These are phyloP conservation scores for Anastatus disparis DNA, from an alignment of 1,140 invertebrate genomes.

Conservation along the genomic window DNA sequence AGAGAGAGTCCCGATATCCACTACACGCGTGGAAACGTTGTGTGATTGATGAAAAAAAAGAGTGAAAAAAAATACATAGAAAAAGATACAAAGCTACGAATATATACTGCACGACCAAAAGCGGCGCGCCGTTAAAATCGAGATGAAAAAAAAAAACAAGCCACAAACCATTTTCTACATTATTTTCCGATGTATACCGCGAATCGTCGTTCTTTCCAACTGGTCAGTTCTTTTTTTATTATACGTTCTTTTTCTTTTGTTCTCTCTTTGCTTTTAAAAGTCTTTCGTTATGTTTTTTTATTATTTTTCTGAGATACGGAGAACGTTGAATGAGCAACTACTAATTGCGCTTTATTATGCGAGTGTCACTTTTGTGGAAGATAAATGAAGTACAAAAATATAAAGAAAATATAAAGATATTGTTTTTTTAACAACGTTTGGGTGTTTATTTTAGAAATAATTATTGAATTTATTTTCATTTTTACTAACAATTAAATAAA, in stretches of 20 bases:
- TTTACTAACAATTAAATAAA: too few species aligned
- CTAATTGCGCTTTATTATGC: background rate
- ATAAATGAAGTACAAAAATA: too few species aligned
- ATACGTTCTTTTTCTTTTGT: background rate
- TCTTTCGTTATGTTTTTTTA: too few species aligned
- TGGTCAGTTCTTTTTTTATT: background rate
- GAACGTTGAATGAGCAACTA: background rate
- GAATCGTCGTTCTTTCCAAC: background rate
- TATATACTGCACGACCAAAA: too few species aligned
- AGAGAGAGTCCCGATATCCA: constrained; percentile 57
- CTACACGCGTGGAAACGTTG: constrained; percentile 54
- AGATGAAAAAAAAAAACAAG: constrained; percentile 63
- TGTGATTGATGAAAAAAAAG: constrained; percentile 66
- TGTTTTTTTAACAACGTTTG: too few species aligned
- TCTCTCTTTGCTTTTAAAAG: too few species aligned
- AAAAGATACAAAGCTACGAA: too few species aligned
- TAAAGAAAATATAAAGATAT: too few species aligned
- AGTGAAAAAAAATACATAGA: constrained; percentile 29
- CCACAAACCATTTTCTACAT: constrained; percentile 63
- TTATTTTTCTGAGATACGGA: background rate
- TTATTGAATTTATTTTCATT: too few species aligned
- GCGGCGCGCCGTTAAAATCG: constrained; percentile 51
- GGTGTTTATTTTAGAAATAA: too few species aligned
- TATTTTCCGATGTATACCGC: constrained; percentile 44
- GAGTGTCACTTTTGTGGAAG: background rate